Conservation (phyloP, 2,113 vertebrate genomes). For the Anser brachyrhynchus region DNA sequence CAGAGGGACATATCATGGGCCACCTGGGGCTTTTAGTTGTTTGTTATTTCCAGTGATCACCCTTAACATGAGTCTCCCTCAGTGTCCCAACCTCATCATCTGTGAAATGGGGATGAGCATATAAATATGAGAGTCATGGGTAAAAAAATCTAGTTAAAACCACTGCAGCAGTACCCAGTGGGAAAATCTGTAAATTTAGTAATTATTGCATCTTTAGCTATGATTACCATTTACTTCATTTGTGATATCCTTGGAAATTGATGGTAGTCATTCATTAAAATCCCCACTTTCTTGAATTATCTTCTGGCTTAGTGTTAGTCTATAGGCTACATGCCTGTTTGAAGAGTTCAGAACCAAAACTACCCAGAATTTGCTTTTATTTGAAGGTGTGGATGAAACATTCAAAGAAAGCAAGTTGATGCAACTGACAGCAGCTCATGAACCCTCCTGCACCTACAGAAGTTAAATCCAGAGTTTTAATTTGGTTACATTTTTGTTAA, state of each 20-base stretch:
- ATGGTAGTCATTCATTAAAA: background rate
- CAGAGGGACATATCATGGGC: rapidly evolving
- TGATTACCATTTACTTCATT: background rate
- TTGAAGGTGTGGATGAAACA: background rate
- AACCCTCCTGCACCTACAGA: background rate
- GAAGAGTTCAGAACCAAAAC: background rate
- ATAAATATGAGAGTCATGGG: background rate
- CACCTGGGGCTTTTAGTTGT: background rate
- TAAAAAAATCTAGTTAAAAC: background rate
- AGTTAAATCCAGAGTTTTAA: background rate
- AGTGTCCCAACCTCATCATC: background rate
- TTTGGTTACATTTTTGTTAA: background rate
- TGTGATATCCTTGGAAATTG: background rate
- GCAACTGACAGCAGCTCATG: background rate
- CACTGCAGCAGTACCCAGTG: rapidly evolving
- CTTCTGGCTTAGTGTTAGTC: background rate
- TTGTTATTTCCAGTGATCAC: background rate
- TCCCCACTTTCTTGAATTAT: background rate
- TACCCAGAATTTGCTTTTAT: background rate
- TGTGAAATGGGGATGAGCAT: background rate
- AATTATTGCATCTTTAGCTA: background rate
- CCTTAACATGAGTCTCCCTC: background rate
- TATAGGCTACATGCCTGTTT: background rate
- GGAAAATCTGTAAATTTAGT: background rate
- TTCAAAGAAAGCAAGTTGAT: background rate